A percentile compares a stretch with the other conserved stretches of the same genome.
phyloP scores from a whole-genome alignment of 2,888 invertebrate species.

The Pollenia griseotomentosa region DNA sequence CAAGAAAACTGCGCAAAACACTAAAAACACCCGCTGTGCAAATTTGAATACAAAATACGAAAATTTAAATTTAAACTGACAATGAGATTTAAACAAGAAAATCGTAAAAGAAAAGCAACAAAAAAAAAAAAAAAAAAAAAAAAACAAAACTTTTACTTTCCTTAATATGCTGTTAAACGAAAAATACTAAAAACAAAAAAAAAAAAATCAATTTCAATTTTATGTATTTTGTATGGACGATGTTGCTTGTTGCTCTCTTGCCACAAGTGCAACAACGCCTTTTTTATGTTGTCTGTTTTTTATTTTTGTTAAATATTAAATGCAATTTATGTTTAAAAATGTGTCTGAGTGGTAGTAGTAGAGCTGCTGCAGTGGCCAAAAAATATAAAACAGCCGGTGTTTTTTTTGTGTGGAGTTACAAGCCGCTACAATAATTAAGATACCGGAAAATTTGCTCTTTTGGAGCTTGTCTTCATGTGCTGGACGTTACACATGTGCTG shows the following conservation, averaged over 20 bases:
- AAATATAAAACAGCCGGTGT: constrained; percentile 39
- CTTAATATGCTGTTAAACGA: constrained; percentile 22
- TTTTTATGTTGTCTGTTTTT: constrained; percentile 57
- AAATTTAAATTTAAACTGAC: constrained; percentile 50
- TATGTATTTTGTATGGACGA: constrained; percentile 20
- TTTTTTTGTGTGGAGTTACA: constrained; percentile 19
- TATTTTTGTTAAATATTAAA: neutral
- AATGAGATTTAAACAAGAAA: constrained; percentile 52
- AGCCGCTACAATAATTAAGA: constrained; percentile 43
- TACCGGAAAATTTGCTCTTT: constrained; percentile 58
- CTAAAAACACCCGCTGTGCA: constrained; percentile 65
- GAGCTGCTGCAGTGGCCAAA: constrained; percentile 16
- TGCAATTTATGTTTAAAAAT: constrained; percentile 31
- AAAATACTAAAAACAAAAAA: neutral
- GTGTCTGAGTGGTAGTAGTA: neutral
- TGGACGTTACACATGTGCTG: neutral
- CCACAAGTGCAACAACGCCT: constrained; percentile 69
- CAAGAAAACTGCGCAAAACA: neutral
- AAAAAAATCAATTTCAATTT: constrained; percentile 67
- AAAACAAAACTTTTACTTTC: constrained; percentile 69
- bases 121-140: neutral
- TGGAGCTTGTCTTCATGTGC: neutral
- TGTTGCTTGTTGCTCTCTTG: constrained; percentile 21
- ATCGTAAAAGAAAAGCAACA: constrained; percentile 5
- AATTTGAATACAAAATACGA: constrained; percentile 43